Evolutionary conservation across 1,140 invertebrate genomes (phyloP).

Genomic region (Eciton burchellii): DNA sequence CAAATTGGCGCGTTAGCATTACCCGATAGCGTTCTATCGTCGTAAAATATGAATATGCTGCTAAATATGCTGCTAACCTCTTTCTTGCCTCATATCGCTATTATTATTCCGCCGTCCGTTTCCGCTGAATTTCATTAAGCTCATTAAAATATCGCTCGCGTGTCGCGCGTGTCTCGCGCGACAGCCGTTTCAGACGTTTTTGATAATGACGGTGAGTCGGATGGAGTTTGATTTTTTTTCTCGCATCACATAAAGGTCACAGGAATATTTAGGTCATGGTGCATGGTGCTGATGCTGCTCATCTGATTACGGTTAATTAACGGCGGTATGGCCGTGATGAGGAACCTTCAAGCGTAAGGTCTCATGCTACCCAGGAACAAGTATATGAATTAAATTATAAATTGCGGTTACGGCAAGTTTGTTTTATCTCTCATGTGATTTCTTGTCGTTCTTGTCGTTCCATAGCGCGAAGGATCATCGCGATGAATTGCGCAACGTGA

Average conservation of each 20-base stretch:
- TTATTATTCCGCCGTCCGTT: not conserved
- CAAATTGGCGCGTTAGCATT: not conserved
- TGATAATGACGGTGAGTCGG: not conserved
- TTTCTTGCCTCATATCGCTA: not conserved
- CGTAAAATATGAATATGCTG: not conserved
- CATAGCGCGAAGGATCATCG: not conserved
- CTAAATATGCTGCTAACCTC: not conserved
- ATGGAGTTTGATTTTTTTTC: not conserved
- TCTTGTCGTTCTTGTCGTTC: constrained; percentile 1
- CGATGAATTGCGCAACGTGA: not conserved
- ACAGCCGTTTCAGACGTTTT: not conserved
- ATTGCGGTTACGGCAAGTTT: not conserved
- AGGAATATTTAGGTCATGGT: constrained; percentile 54
- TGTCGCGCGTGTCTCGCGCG: not conserved
- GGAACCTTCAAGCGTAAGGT: constrained; percentile 29
- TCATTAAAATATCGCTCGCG: not conserved
- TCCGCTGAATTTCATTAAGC: not conserved
- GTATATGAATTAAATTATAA: constrained; percentile 14
- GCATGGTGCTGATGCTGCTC: constrained; percentile 48
- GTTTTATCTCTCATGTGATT: not conserved
- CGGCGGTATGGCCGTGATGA: constrained; percentile 17
- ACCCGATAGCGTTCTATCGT: not conserved
- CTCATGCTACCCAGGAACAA: constrained; percentile 8
- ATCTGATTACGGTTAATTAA: constrained; percentile 54
- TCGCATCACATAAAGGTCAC: constrained; percentile 46